Evolutionary conservation across 1,140 invertebrate genomes (phyloP), one percentile per base, ranked within the genome.

Genomic region (Pseudomyrmex pallidus): DNA sequence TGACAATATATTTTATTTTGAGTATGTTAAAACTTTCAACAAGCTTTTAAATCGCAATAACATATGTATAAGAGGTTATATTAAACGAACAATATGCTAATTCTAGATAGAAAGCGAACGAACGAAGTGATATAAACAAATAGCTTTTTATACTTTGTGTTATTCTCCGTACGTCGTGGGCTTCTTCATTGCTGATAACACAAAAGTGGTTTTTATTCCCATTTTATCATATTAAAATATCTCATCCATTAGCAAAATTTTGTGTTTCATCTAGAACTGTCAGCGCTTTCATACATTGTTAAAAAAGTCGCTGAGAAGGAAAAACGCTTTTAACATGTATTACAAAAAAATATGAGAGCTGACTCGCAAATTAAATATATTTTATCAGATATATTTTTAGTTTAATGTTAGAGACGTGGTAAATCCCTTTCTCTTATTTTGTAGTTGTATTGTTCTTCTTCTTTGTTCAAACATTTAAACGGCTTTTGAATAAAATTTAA

Each of bases 161-260:
- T 5, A 46, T 25, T 59, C 2, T 59, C 2, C 8, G 12, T 9
- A 59, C 48, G 17, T 22, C 17, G 3, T 1, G 0, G 48, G 59
- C 72, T 70, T 50, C 20, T 54, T 48, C n/a, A 20, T 72, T n/a
- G 3, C 3, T 25, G n/a, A 50, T 15, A 17, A 70, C 57, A 80
- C 50, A 0, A 59, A 3, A 15, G 54, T 35, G 15, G 20, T 22
- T 20, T 20, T 2, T 20, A 5, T 25, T 8, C 22, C 9, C 20
- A 78, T 20, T 50, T 80, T 8, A 13, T 48, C 20, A 48, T 61
- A 80, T 70, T 70, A 54, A 78, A 78, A 56, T 78, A 17, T 17
- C 12, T 46, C 9, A 68, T 66, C 15, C 13, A 68, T 56, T 67
- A 17, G 17, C 17, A 9, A 68, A 77, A 56, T 78, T 78, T 78